These are phyloP conservation scores for Gymnosoma rotundatum DNA, from an alignment of 2,888 invertebrate species.

Conservation along the genomic window DNA sequence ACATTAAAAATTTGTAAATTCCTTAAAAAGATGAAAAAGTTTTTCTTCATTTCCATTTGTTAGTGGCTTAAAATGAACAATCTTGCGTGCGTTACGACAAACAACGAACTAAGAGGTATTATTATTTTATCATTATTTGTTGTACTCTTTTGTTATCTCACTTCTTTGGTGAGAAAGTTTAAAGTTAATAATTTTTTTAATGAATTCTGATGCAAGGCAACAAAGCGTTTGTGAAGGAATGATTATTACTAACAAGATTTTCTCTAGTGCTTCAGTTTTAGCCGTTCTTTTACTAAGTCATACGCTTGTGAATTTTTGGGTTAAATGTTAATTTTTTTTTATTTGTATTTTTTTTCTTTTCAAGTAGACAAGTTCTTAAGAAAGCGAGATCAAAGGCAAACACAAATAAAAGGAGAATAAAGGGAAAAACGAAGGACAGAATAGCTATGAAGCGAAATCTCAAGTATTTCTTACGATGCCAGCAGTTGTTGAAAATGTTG, in stretches of 20 bases:
- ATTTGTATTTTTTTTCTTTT: constrained; percentile 7
- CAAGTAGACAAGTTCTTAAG: constrained; percentile 35
- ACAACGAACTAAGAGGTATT: too few species aligned
- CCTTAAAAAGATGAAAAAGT: constrained; percentile 28
- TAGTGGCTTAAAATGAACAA: constrained; percentile 1
- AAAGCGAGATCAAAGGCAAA: constrained; percentile 2
- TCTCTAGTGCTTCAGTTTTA: neutral
- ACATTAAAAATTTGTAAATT: constrained; percentile 2
- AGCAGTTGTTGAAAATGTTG: too few species aligned
- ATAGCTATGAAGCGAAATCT: constrained; percentile 9
- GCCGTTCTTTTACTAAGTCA: constrained; percentile 4
- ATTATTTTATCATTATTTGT: neutral
- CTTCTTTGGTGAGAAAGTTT: constrained; percentile 24
- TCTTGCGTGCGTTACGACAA: too few species aligned
- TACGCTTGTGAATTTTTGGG: neutral
- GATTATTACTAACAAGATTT: neutral
- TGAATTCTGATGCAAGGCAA: constrained; percentile 59
- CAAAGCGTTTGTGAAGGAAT: constrained; percentile 14
- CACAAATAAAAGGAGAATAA: neutral
- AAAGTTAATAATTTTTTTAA: constrained; percentile 68
- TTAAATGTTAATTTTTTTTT: constrained; percentile 1
- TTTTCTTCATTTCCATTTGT: constrained; percentile 11
- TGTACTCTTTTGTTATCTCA: neutral
- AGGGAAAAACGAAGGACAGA: neutral
- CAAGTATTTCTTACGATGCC: constrained; percentile 36